Evolutionary conservation across 1,140 invertebrate species (phyloP).

Genomic region (Wiebesia pumilae): DNA sequence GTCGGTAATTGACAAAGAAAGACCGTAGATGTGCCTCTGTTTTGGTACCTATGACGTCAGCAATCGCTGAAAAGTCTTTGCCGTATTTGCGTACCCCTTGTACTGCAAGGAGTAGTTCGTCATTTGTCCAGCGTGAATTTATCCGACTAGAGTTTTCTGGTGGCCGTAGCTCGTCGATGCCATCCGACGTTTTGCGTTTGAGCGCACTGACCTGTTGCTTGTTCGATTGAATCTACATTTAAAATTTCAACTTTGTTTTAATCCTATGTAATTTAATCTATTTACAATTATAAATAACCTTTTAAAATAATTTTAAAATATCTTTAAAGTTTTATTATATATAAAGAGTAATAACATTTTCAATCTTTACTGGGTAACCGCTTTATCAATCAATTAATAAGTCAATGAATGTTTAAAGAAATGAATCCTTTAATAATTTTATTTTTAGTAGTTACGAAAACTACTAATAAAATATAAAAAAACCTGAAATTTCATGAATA

Average conservation of each 20-base stretch:
- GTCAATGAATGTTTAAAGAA: too few species aligned
- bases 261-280: not conserved
- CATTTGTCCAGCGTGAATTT: constrained; percentile 93
- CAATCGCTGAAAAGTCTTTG: constrained; percentile 96
- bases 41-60: constrained; percentile 96
- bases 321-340: not conserved
- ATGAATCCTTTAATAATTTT: too few species aligned
- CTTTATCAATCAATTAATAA: too few species aligned
- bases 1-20: constrained; percentile 93
- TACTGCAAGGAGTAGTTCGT: constrained; percentile 92
- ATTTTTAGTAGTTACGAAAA: too few species aligned
- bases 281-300: not conserved
- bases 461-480: too few species aligned
- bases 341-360: not conserved
- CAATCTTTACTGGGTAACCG: too few species aligned
- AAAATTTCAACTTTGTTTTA: constrained; percentile 45
- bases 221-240: constrained; percentile 91
- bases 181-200: constrained; percentile 84
- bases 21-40: constrained; percentile 92
- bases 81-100: constrained; percentile 96
- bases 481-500: too few species aligned
- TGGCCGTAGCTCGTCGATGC: constrained; percentile 84
- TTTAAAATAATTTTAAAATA: not conserved
- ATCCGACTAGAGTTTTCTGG: constrained; percentile 82
- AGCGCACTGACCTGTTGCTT: constrained; percentile 93